A percentile compares a stretch with the other conserved stretches of the same genome.
Conservation (phyloP, 2,797 vertebrate species). For the Tangara arthus region DNA sequence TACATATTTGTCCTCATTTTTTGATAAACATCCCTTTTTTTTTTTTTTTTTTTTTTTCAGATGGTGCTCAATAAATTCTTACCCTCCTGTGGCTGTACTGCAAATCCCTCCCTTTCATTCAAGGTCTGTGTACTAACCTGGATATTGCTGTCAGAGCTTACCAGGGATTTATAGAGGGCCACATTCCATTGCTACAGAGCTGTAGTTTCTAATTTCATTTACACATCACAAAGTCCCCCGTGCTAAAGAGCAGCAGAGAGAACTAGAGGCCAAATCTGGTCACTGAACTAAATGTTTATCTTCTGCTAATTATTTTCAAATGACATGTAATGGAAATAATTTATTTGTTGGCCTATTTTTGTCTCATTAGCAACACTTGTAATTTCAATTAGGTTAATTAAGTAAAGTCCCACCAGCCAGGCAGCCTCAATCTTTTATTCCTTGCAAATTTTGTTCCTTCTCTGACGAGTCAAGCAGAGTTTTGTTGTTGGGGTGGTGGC, state of each 20-base stretch:
- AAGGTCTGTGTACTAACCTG: not conserved
- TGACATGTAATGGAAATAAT: slow-evolving; percentile 33
- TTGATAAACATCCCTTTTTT: not conserved
- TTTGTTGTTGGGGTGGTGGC: not conserved
- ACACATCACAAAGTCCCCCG: not conserved
- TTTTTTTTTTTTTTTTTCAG: too few species aligned
- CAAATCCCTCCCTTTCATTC: not conserved
- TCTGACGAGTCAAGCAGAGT: not conserved
- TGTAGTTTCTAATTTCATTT: not conserved
- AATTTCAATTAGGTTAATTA: slow-evolving; percentile 47
- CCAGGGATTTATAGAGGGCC: not conserved
- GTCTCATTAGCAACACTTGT: slow-evolving; percentile 54
- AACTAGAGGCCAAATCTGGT: slow-evolving; percentile 8
- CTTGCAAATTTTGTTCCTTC: not conserved
- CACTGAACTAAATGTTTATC: slow-evolving; percentile 30
- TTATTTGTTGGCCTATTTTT: slow-evolving; percentile 42
- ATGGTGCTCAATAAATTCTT: not conserved
- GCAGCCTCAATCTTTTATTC: not conserved
- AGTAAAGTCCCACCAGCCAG: slow-evolving; percentile 11
- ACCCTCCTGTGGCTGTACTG: not conserved
- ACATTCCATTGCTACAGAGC: not conserved
- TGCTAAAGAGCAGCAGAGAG: not conserved
- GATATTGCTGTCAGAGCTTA: not conserved
- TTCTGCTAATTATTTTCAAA: slow-evolving; percentile 58
- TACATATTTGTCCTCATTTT: not conserved